Evolutionary conservation across 2,888 invertebrate species (phyloP).

Genomic region (Polyommatus icarus): DNA sequence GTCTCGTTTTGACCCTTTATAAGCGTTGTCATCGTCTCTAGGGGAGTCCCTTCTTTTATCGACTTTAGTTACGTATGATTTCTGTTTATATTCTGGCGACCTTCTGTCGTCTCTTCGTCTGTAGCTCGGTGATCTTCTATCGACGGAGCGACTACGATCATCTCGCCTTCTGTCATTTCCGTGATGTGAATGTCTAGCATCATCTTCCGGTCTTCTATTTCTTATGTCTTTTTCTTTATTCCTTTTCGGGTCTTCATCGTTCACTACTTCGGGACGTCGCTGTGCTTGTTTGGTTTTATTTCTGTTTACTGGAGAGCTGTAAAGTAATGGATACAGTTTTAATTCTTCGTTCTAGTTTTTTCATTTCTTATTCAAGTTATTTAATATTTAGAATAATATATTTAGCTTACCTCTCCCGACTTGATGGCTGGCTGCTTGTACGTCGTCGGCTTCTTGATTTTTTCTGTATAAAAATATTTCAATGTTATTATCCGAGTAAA

Average conservation of each 20-base stretch:
- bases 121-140: constrained; percentile 56
- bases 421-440: constrained; percentile 63
- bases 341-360: background rate
- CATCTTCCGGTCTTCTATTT: constrained; percentile 64
- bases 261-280: constrained; percentile 57
- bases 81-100: constrained; percentile 46
- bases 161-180: constrained; percentile 53
- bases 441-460: constrained; percentile 69
- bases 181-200: constrained; percentile 47
- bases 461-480: constrained; percentile 62
- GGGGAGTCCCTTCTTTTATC: constrained; percentile 57
- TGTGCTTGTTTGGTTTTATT: constrained; percentile 60
- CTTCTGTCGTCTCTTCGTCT: constrained; percentile 41
- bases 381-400: constrained; percentile 1
- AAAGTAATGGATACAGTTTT: constrained; percentile 40
- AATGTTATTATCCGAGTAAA: constrained; percentile 45
- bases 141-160: constrained; percentile 54
- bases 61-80: constrained; percentile 63
- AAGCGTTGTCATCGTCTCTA: constrained; percentile 50
- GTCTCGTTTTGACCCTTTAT: constrained; percentile 56
- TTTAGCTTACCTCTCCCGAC: constrained; percentile 59
- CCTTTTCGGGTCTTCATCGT: constrained; percentile 59
- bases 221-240: constrained; percentile 71
- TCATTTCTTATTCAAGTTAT: background rate
- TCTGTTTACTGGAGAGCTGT: constrained; percentile 68